Conservation (phyloP, 1,140 invertebrate genomes). For the Cataglyphis hispanica region DNA sequence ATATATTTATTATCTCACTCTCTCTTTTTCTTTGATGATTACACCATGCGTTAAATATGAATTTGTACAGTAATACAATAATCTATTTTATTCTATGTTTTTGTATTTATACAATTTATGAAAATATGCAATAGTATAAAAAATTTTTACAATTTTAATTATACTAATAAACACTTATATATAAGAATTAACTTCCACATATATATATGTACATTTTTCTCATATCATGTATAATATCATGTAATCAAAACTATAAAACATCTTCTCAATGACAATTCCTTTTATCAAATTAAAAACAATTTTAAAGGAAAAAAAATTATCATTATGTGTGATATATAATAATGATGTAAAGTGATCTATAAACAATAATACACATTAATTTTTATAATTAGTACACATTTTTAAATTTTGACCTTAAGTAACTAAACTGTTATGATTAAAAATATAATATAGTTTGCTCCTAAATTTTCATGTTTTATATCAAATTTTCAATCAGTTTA, state of each 20-base stretch:
- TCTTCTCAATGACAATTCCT: neutral
- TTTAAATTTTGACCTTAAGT: neutral
- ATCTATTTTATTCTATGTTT: neutral
- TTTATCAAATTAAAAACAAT: neutral
- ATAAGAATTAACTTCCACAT: neutral
- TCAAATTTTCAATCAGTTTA: neutral
- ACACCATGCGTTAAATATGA: neutral
- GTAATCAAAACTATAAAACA: neutral
- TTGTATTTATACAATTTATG: neutral
- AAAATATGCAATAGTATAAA: neutral
- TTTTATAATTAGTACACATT: neutral
- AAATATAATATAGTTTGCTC: neutral
- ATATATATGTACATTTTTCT: neutral
- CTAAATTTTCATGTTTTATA: no score
- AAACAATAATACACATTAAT: neutral
- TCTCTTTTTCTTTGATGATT: neutral
- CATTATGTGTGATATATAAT: no score
- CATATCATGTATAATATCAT: neutral
- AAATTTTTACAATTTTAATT: neutral
- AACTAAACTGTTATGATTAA: neutral
- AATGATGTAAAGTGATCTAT: neutral
- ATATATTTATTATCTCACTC: constrained; percentile 1
- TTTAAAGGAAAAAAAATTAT: neutral
- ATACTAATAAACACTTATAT: neutral
- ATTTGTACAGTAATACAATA: neutral